Evolutionary conservation across 2,797 vertebrate species (phyloP), one percentile per base, ranked within the genome.

Genomic region (Acrocephalus scirpaceus): DNA sequence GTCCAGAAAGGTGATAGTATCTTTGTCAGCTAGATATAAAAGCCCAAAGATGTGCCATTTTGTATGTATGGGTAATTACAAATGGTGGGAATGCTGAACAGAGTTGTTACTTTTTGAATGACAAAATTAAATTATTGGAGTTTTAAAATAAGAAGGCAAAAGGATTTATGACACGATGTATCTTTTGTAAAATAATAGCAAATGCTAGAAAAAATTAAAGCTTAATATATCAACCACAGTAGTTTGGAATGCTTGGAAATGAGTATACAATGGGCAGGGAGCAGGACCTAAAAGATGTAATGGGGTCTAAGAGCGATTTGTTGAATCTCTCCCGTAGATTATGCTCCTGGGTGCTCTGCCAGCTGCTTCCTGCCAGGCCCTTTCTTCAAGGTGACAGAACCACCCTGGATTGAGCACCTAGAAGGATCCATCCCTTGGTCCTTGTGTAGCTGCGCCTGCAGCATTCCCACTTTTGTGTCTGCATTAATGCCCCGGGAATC

Each of bases 401-500:
- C 10, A 2, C 54, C 13, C 36, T 58, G 60, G 18, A 25, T 0
- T 30, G 32, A 64, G 34, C 12, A 58, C 15, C 0, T 2, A 53
- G 34, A 45, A 44, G 20, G 25, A 27, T 54, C 57, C 3, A 3
- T 42, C 23, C 29, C 27, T 40, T 7, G 10, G 23, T 45, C 21
- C 16, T 79, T 15, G 2, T 2, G 1, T 13, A 62, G 51, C 40
- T 85, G 58, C 5, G 18, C 3, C 40, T 42, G 18, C 2, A 76
- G 40, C 10, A 6, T 66, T 94, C 42, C 16, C 29, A 6, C 30
- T 83, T 74, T 51, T 65, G 23, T 18, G 44, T 36, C 29, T 51
- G 1, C 32, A 14, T 48, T 45, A 60, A 58, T 50, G 29, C 5
- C 27, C 7, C 2, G 13, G 26, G 30, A 65, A 18, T 45, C 25